Evolutionary conservation across 2,113 vertebrate species (phyloP).

Genomic region (Aramus guarauna): DNA sequence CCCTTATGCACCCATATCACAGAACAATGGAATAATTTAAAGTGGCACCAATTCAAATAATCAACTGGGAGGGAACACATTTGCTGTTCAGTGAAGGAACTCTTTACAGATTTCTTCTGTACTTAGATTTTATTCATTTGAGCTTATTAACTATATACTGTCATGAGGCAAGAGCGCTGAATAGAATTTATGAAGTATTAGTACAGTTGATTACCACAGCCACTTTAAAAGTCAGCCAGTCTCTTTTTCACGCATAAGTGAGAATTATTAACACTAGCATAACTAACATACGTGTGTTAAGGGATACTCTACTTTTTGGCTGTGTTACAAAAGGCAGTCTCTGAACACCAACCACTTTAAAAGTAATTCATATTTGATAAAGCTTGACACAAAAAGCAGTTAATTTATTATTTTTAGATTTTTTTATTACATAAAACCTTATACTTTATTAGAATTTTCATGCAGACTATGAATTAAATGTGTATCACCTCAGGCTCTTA

Average conservation of each 20-base stretch:
- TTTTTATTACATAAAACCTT: background rate
- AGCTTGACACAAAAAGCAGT: background rate
- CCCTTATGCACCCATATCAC: background rate
- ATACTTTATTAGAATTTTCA: background rate
- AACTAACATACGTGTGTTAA: background rate
- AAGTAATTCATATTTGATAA: background rate
- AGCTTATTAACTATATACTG: background rate
- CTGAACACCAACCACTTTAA: background rate
- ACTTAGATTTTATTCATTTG: background rate
- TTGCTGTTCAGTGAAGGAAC: background rate
- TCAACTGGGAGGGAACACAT: background rate
- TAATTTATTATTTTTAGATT: background rate
- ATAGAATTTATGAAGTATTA: background rate
- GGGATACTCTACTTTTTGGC: background rate
- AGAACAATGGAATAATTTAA: background rate
- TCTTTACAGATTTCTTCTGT: background rate
- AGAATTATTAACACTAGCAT: background rate
- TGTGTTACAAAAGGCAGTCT: background rate
- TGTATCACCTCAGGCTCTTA: background rate
- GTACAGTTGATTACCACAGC: background rate
- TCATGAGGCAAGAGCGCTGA: background rate
- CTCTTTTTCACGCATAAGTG: background rate
- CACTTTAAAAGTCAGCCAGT: background rate
- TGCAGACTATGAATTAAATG: background rate
- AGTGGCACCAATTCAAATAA: background rate